These are phyloP conservation scores for Sminthurides aquaticus DNA, from an alignment of 2,888 invertebrate genomes.

Conservation along the genomic window DNA sequence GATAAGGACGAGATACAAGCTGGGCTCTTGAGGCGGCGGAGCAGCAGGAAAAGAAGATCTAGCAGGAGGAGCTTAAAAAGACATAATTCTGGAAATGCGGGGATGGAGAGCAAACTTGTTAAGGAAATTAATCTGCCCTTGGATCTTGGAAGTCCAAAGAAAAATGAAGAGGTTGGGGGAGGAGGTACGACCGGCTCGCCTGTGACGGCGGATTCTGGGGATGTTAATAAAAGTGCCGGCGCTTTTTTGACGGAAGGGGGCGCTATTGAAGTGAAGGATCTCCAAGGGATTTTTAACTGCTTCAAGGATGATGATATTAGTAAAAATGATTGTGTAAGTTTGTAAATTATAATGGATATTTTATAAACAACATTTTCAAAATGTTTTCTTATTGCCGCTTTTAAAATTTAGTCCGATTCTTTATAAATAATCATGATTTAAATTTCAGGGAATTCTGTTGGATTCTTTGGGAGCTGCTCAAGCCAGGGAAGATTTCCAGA, in stretches of 20 bases:
- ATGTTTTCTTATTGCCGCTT: no score
- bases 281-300: constrained; percentile 35
- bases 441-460: constrained; percentile 32
- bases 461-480: constrained; percentile 33
- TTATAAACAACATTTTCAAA: no score
- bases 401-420: no score
- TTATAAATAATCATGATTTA: neutral
- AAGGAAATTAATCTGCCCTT: neutral
- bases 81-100: neutral
- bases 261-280: constrained; percentile 25
- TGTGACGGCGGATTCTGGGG: neutral
- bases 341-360: no score
- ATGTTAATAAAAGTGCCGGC: neutral
- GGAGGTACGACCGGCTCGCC: neutral
- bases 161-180: no score
- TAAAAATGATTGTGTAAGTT: constrained; percentile 34
- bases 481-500: constrained; percentile 42
- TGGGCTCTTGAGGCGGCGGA: neutral
- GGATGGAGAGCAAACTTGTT: neutral
- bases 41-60: neutral
- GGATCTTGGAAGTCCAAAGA: neutral
- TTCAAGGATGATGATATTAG: constrained; percentile 31
- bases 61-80: neutral
- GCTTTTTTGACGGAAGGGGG: constrained; percentile 24
- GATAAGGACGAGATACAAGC: neutral